A percentile compares a stretch with the other conserved stretches of the same genome.
Conservation (phyloP, 2,797 vertebrate genomes). For the Smutsia temminckii region DNA sequence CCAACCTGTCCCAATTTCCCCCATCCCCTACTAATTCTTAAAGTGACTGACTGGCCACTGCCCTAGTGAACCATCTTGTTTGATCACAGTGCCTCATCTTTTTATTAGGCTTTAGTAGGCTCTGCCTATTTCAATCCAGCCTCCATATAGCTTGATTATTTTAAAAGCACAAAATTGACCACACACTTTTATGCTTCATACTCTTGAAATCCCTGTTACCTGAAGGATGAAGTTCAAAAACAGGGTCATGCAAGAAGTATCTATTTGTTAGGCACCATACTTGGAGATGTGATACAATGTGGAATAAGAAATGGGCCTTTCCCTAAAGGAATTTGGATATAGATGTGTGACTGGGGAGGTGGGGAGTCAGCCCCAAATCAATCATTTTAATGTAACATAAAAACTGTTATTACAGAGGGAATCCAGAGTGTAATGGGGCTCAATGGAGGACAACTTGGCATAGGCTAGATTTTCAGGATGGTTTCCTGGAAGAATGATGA, state of each 20-base stretch:
- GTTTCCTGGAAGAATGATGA: not conserved
- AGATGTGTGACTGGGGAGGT: not conserved
- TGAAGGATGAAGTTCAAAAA: slow-evolving; percentile 1
- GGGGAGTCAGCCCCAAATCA: not conserved
- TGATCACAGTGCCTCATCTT: not conserved
- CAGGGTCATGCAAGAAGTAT: not conserved
- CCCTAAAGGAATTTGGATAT: not conserved
- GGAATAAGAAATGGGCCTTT: not conserved
- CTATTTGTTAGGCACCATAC: not conserved
- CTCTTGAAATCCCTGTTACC: not conserved
- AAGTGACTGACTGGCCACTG: not conserved
- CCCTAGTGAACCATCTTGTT: not conserved
- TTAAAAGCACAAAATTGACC: not conserved
- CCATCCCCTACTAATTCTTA: not conserved
- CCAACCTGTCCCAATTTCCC: not conserved
- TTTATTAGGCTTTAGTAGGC: not conserved
- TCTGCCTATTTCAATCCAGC: not conserved
- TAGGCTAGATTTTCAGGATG: not conserved
- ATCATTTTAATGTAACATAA: not conserved
- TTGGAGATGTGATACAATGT: not conserved
- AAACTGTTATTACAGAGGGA: not conserved
- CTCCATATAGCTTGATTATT: not conserved
- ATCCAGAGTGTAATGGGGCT: not conserved
- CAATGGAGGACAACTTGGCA: not conserved
- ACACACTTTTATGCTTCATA: not conserved